Conservation (phyloP, 1,140 invertebrate species). For the Drosophila serrata region DNA sequence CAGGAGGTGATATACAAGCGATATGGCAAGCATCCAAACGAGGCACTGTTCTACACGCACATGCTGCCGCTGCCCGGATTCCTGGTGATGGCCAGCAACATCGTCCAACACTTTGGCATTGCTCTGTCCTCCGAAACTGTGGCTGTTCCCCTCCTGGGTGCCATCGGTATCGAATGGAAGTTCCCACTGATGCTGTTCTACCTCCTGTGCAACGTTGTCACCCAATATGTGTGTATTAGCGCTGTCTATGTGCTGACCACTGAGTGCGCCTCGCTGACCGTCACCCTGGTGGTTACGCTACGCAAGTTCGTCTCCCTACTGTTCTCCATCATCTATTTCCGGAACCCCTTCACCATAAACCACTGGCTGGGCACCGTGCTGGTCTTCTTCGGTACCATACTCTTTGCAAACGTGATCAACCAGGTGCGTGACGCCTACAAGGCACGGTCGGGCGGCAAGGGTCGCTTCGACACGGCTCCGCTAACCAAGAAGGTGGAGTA, state of each 20-base stretch:
- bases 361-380: slow-evolving; percentile 97
- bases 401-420: slow-evolving; percentile 88
- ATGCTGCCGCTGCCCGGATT: slow-evolving; percentile 76
- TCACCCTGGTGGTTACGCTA: slow-evolving; percentile 97
- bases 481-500: slow-evolving; percentile 56
- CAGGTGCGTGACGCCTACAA: slow-evolving; percentile 63
- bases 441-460: slow-evolving; percentile 24
- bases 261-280: slow-evolving; percentile 96
- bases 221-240: slow-evolving; percentile 98
- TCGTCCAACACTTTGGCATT: slow-evolving; percentile 90
- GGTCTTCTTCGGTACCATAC: slow-evolving; percentile 96
- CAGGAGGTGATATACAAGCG: slow-evolving; percentile 95
- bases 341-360: slow-evolving; percentile 95
- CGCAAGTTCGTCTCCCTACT: slow-evolving; percentile 98
- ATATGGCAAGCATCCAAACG: slow-evolving; percentile 97
- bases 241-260: slow-evolving; percentile 97
- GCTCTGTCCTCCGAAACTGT: slow-evolving; percentile 76
- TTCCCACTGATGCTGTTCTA: slow-evolving; percentile 93
- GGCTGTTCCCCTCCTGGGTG: slow-evolving; percentile 83
- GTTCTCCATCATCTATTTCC: slow-evolving; percentile 98
- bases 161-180: slow-evolving; percentile 86
- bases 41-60: slow-evolving; percentile 96
- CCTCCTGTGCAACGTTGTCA: slow-evolving; percentile 94
- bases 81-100: slow-evolving; percentile 88
- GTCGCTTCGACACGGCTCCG: slow-evolving; percentile 30